A percentile compares a stretch with the other conserved stretches of the same genome.
These are phyloP conservation scores for Stenopsyche tienmushanensis DNA, from an alignment of 1,140 invertebrate genomes.

Conservation along the genomic window DNA sequence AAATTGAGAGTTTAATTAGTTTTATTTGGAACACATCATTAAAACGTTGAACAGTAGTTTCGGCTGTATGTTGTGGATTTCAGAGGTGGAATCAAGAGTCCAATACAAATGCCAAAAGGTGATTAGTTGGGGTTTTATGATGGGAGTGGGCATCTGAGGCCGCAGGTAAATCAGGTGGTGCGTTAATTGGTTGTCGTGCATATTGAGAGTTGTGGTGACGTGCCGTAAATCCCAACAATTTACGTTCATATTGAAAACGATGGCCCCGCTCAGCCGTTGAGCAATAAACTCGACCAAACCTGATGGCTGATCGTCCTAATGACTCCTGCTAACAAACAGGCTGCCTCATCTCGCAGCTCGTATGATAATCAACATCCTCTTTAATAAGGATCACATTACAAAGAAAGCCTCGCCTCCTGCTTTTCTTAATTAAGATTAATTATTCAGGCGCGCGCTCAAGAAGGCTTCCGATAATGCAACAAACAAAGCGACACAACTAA, in stretches of 20 bases:
- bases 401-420: constrained; percentile 17
- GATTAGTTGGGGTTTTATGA: constrained; percentile 13
- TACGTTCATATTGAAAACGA: constrained; percentile 21
- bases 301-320: constrained; percentile 5
- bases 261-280: background rate
- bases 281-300: constrained; percentile 2
- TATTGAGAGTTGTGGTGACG: constrained; percentile 15
- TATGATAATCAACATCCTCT: constrained; percentile 16
- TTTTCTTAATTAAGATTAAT: constrained; percentile 25
- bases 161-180: constrained; percentile 26
- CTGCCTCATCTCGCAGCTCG: too few relatives aligned
- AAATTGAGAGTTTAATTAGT: too few relatives aligned
- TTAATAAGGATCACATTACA: constrained; percentile 24
- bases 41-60: too few relatives aligned
- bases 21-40: too few relatives aligned
- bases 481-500: too few relatives aligned
- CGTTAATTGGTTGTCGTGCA: constrained; percentile 31
- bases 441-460: constrained; percentile 13
- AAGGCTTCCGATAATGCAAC: too few relatives aligned
- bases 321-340: too few relatives aligned
- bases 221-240: constrained; percentile 31
- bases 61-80: too few relatives aligned
- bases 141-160: constrained; percentile 19
- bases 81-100: too few relatives aligned
- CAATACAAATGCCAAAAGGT: too few relatives aligned